Evolutionary conservation across 2,113 vertebrate genomes (phyloP).

Genomic region (Platysternon megacephalum): DNA sequence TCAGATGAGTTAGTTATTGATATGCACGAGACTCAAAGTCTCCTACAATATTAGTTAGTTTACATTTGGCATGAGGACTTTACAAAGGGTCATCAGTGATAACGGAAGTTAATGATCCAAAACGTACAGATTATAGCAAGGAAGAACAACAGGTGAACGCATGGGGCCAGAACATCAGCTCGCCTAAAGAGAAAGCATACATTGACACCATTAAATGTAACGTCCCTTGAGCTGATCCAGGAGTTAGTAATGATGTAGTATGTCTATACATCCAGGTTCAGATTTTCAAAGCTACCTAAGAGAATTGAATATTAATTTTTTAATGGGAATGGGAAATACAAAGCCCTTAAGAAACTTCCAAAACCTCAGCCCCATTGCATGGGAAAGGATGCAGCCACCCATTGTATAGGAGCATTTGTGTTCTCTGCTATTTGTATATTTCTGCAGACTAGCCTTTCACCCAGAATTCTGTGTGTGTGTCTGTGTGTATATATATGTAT

Average conservation of each 20-base stretch:
- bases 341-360: neutral
- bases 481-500: too few relatives aligned
- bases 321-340: slow-evolving; percentile 20
- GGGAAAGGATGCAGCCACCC: fast-evolving
- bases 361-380: fast-evolving
- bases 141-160: neutral
- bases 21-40: neutral
- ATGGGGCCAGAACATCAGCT: neutral
- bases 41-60: slow-evolving; percentile 29
- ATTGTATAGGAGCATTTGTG: fast-evolving
- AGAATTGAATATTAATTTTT: slow-evolving; percentile 10
- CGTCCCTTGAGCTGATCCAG: slow-evolving; percentile 38
- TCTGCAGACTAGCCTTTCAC: neutral
- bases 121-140: slow-evolving; percentile 30
- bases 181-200: neutral
- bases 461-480: neutral
- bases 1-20: neutral
- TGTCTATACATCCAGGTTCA: slow-evolving; percentile 36
- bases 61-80: neutral
- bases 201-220: slow-evolving; percentile 23
- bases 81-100: neutral
- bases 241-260: slow-evolving; percentile 26
- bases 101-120: slow-evolving; percentile 17
- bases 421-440: neutral
- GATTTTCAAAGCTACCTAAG: slow-evolving; percentile 13